Conservation (phyloP, 2,888 invertebrate genomes). For the Brenthis hecate region DNA sequence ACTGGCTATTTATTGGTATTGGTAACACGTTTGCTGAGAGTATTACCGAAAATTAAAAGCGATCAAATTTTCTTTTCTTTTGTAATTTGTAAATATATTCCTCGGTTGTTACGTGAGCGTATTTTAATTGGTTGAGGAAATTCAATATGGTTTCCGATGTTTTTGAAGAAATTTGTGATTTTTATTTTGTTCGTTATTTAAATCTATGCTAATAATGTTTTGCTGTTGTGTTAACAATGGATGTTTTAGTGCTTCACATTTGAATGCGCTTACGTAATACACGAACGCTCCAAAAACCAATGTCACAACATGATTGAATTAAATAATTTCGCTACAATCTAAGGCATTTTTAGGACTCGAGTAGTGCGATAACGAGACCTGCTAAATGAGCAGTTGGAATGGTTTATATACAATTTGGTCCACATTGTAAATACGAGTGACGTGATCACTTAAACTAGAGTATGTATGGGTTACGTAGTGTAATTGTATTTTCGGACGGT, state of each 20-base stretch:
- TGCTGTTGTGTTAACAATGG: not conserved
- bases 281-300: not conserved
- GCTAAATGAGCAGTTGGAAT: not conserved
- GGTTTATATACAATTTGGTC: slow-evolving; percentile 11
- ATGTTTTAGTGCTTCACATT: not conserved
- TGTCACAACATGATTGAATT: not conserved
- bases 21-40: too few relatives aligned
- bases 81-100: slow-evolving; percentile 6
- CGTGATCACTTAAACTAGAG: slow-evolving; percentile 43
- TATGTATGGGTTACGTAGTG: slow-evolving; percentile 59
- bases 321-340: slow-evolving; percentile 10
- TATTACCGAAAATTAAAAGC: not conserved
- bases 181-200: slow-evolving; percentile 9
- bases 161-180: slow-evolving; percentile 10
- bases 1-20: too few relatives aligned
- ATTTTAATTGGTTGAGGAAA: not conserved
- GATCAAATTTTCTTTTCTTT: not conserved
- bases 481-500: slow-evolving; percentile 60
- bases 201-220: not conserved
- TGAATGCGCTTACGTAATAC: slow-evolving; percentile 11
- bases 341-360: not conserved
- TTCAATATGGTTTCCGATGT: not conserved
- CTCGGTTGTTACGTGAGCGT: slow-evolving; percentile 4
- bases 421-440: slow-evolving; percentile 38
- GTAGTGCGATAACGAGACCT: not conserved